These are phyloP conservation scores for Galerucella nymphaeae DNA, from an alignment of 2,888 invertebrate genomes.

Conservation along the genomic window DNA sequence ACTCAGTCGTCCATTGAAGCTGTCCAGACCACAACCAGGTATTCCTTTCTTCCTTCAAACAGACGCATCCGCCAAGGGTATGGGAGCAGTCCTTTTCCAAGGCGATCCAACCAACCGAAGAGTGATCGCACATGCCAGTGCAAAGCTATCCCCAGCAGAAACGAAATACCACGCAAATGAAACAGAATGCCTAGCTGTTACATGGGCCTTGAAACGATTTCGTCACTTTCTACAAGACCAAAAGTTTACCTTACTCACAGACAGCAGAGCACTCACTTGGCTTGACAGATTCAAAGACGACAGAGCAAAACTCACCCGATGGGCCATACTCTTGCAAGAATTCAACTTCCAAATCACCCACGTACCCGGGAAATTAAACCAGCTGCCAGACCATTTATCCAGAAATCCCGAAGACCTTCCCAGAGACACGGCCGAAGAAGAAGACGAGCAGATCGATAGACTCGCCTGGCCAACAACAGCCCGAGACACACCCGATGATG, in stretches of 20 bases:
- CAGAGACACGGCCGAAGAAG: not conserved
- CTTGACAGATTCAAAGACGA: slow-evolving; percentile 35
- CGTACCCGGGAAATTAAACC: slow-evolving; percentile 40
- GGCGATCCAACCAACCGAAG: too few relatives aligned
- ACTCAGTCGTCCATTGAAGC: too few relatives aligned
- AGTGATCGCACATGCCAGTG: too few relatives aligned
- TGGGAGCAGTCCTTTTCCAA: too few relatives aligned
- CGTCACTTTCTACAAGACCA: slow-evolving; percentile 47
- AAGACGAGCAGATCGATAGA: not conserved
- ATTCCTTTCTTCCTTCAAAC: too few relatives aligned
- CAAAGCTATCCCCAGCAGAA: too few relatives aligned
- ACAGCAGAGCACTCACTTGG: slow-evolving; percentile 46
- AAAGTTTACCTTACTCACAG: slow-evolving; percentile 46
- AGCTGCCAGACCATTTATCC: slow-evolving; percentile 43
- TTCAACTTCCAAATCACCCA: slow-evolving; percentile 50
- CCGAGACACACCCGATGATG: too few relatives aligned
- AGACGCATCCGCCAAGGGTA: too few relatives aligned
- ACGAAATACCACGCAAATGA: too few relatives aligned
- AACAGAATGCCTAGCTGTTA: too few relatives aligned
- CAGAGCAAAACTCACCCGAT: slow-evolving; percentile 39
- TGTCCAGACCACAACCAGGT: too few relatives aligned
- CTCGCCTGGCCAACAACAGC: too few relatives aligned
- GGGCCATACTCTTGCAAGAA: slow-evolving; percentile 42
- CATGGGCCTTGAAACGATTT: slow-evolving; percentile 48
- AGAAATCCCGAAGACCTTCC: slow-evolving; percentile 32